Evolutionary conservation across 2,888 invertebrate species (phyloP).

Genomic region (Erynnis tages): DNA sequence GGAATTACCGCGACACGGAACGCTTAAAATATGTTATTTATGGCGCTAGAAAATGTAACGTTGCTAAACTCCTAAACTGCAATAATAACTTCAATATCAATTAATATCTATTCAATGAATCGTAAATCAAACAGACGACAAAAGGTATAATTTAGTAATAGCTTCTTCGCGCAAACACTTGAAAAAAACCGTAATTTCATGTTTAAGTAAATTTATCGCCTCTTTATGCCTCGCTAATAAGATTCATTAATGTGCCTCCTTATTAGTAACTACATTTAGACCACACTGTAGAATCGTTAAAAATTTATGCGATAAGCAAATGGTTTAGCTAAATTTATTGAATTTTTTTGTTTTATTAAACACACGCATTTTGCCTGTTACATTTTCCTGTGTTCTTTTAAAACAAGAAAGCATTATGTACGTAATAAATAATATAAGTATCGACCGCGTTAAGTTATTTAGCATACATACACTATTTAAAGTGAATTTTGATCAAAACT

Average conservation of each 20-base stretch:
- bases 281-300: constrained; percentile 6
- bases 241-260: constrained; percentile 4
- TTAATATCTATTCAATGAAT: not conserved
- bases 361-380: not conserved
- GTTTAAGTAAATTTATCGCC: constrained; percentile 5
- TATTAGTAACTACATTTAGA: constrained; percentile 9
- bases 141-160: constrained; percentile 4
- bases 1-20: no score
- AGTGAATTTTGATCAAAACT: no score
- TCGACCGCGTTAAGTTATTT: no score
- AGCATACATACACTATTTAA: no score
- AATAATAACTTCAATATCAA: not conserved
- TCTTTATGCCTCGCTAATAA: constrained; percentile 6
- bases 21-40: no score
- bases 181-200: not conserved
- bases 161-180: not conserved
- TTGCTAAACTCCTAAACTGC: not conserved
- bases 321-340: not conserved
- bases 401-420: no score
- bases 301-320: not conserved
- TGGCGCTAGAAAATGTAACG: no score
- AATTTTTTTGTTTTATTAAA: no score
- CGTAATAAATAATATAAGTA: no score
- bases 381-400: not conserved
- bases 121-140: constrained; percentile 6